Conservation (phyloP, 1,140 invertebrate genomes). For the Calycopis cecrops region DNA sequence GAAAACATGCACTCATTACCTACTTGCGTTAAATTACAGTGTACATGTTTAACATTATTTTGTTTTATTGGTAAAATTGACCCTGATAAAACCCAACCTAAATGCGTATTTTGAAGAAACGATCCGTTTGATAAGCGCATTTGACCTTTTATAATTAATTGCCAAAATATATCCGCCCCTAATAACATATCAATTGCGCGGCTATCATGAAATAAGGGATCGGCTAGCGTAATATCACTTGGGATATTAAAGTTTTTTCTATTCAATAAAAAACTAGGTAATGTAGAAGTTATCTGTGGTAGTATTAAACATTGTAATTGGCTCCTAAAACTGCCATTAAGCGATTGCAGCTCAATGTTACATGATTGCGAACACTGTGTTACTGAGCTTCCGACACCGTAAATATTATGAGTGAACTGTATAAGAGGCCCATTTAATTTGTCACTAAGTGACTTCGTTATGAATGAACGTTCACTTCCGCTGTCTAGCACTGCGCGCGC, state of each 20-base stretch:
- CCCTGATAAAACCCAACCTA: slow-evolving; percentile 2
- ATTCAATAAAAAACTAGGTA: slow-evolving; percentile 9
- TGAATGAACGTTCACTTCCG: slow-evolving; percentile 21
- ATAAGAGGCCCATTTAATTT: slow-evolving; percentile 11
- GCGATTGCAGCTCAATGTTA: slow-evolving; percentile 17
- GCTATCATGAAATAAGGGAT: not conserved
- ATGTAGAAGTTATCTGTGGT: slow-evolving; percentile 11
- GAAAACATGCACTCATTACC: not conserved
- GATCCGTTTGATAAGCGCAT: slow-evolving; percentile 3
- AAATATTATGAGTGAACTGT: slow-evolving; percentile 19
- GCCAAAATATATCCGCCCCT: slow-evolving; percentile 16
- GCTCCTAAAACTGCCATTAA: not conserved
- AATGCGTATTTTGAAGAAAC: slow-evolving; percentile 8
- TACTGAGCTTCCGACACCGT: slow-evolving; percentile 14
- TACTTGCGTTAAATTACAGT: not conserved
- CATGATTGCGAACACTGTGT: slow-evolving; percentile 16
- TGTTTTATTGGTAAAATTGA: not conserved
- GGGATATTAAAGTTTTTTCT: slow-evolving; percentile 4
- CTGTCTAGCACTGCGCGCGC: slow-evolving; percentile 20
- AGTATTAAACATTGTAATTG: slow-evolving; percentile 16
- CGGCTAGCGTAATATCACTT: not conserved
- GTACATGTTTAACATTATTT: not conserved
- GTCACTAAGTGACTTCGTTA: slow-evolving; percentile 12
- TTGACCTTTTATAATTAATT: slow-evolving; percentile 8
- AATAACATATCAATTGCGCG: slow-evolving; percentile 8